Conservation (phyloP, 1,140 invertebrate genomes). For the Aphidius gifuensis region DNA sequence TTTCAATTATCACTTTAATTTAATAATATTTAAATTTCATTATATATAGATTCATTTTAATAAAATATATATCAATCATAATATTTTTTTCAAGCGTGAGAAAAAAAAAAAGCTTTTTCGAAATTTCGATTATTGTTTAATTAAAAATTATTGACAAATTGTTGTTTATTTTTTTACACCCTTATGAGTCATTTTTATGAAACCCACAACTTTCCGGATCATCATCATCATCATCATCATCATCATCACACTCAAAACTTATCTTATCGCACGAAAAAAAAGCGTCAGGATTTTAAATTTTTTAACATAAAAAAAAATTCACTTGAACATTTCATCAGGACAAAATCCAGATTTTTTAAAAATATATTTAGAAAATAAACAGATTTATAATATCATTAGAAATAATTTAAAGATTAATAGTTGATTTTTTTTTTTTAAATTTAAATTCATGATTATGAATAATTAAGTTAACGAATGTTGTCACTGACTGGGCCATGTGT, state of each 20-base stretch:
- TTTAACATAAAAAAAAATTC: slow-evolving; percentile 7
- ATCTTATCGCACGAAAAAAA: slow-evolving; percentile 16
- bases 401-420: background rate
- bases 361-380: slow-evolving; percentile 6
- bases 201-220: slow-evolving; percentile 17
- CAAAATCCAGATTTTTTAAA: slow-evolving; percentile 1
- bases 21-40: too few relatives aligned
- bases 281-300: background rate
- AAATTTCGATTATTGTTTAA: too few relatives aligned
- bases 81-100: background rate
- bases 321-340: background rate
- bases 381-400: slow-evolving; percentile 4
- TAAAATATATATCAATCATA: too few relatives aligned
- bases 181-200: slow-evolving; percentile 4
- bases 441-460: slow-evolving; percentile 17
- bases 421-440: too few relatives aligned
- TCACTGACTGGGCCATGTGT: slow-evolving; percentile 50
- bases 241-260: background rate
- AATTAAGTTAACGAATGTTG: slow-evolving; percentile 46
- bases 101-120: too few relatives aligned
- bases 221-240: too few relatives aligned
- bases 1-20: too few relatives aligned
- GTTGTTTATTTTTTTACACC: background rate
- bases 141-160: background rate
- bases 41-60: too few relatives aligned